phyloP scores from a whole-genome alignment of 2,888 invertebrate species.

The Drosophila picticornis region DNA sequence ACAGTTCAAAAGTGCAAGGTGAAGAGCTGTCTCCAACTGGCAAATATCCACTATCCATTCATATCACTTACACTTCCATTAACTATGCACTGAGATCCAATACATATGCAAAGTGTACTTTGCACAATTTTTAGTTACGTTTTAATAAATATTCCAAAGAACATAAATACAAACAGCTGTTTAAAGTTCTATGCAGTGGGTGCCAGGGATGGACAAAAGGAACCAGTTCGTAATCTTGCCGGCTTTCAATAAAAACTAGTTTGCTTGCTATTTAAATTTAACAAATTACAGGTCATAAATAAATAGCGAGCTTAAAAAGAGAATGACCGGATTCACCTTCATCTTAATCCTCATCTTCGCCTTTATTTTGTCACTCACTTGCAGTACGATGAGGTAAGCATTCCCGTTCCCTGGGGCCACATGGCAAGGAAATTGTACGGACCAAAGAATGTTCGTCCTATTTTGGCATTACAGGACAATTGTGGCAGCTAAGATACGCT shows the following conservation, averaged over 20 bases:
- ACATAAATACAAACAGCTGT: conserved; percentile 49
- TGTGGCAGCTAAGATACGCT: conserved; percentile 89
- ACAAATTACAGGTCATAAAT: neutral
- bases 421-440: conserved; percentile 91
- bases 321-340: conserved; percentile 9
- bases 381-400: conserved; percentile 88
- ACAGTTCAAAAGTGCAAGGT: conserved; percentile 62
- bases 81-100: neutral
- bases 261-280: neutral
- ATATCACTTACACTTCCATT: conserved; percentile 25
- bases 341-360: neutral
- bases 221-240: too few species aligned
- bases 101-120: neutral
- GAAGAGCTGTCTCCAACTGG: conserved; percentile 4
- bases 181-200: conserved; percentile 5
- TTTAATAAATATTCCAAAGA: conserved; percentile 18
- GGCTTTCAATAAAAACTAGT: neutral
- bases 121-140: conserved; percentile 3
- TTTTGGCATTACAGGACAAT: conserved; percentile 91
- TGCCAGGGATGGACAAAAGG: conserved; percentile 31
- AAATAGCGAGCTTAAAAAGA: neutral
- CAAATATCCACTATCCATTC: neutral
- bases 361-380: conserved; percentile 15
- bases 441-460: conserved; percentile 87
- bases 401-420: conserved; percentile 90